Base-by-base conservation (phyloP, 2,113 vertebrate genomes). In the Nibea albiflora region DNA sequence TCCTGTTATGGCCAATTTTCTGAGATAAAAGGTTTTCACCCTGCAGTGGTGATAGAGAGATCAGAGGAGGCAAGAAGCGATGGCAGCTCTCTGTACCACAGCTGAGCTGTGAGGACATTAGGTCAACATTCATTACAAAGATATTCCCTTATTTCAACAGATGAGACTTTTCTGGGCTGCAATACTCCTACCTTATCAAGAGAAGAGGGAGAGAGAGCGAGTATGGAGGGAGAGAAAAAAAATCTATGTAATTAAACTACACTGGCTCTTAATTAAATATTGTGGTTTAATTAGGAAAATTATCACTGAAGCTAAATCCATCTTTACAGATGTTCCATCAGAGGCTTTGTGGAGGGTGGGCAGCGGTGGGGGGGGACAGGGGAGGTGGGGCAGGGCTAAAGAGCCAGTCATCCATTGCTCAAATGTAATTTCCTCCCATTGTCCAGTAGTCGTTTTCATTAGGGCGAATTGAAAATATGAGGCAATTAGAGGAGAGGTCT, bases 201-300 rank as follows among this genome's bases (percentile, higher is more conserved):
- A 72, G 26, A 60, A 17, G 15, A 15, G 60, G 65, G 39, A n/a
- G 19, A 31, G 58, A 53, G 42, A 57, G 46, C 42, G 19, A 19
- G 12, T 20, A 44, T 24, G 24, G 8, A 70, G 35, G 52, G 53
- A 64, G 53, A 84, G 54, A 87, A 81, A 83, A 73, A 87, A 83
- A 73, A 87, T 88, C 57, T 75, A 73, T 87, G 66, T 92, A 93
- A 93, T 94, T 92, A 93, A 93, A 93, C 81, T 70, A 91, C 83
- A 80, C 65, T 65, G 57, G 76, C 65, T 88, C 88, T 58, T 93
- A 94, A 94, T 95, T 94, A 92, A 94, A 94, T 94, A 91, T 90
- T 93, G 80, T 83, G 80, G 87, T 93, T 93, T 93, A 94, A 94
- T 94, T 94, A 95, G 76, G 79, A 92, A 92, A 92, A 92, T 92